Evolutionary conservation across 2,888 invertebrate species (phyloP), one percentile per base, ranked within the genome.

Genomic region (Acanthosepion pharaonis): DNA sequence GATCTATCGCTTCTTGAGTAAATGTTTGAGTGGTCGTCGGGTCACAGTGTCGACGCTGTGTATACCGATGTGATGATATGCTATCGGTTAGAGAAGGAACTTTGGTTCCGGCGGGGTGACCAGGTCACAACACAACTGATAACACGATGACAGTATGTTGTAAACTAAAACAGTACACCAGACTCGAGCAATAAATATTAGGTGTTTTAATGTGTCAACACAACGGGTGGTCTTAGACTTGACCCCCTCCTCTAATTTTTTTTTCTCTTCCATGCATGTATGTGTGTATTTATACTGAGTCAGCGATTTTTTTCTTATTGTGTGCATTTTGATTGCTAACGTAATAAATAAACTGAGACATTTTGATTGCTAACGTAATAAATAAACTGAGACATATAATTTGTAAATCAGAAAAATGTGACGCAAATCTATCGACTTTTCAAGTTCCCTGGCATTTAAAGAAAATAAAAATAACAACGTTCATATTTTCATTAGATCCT

Each of bases 51-150:
- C 78, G 78, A 78, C 15, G 78, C 15, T n/a, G n/a, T 78, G 78
- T n/a, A 78, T 78, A 78, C 78, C 33, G 78, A 78, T 78, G n/a
- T 33, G 15, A 15, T 18, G 78, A 78, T 78, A 78, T 15, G 78
- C n/a, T 78, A 78, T 78, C 78, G n/a, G n/a, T 33, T 78, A 15
- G n/a, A n/a, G n/a, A 78, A 78, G n/a, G 11, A 15, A 78, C 78
- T 15, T 78, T 23, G 78, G 78, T 78, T 78, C 78, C 78, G 78
- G 78, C 78, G 78, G 23, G 78, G n/a, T 78, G 78, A 78, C n/a
- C 78, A 78, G n/a, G 78, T 78, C n/a, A 78, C 78, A 78, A 78
- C 78, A 78, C n/a, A n/a, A 78, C 78, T n/a, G 78, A 78, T 78
- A 78, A 78, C 78, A 78, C 78, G 78, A 78, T 78, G 78, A 78